Conservation (phyloP, 2,888 invertebrate genomes). For the Augochlorella aurata region DNA sequence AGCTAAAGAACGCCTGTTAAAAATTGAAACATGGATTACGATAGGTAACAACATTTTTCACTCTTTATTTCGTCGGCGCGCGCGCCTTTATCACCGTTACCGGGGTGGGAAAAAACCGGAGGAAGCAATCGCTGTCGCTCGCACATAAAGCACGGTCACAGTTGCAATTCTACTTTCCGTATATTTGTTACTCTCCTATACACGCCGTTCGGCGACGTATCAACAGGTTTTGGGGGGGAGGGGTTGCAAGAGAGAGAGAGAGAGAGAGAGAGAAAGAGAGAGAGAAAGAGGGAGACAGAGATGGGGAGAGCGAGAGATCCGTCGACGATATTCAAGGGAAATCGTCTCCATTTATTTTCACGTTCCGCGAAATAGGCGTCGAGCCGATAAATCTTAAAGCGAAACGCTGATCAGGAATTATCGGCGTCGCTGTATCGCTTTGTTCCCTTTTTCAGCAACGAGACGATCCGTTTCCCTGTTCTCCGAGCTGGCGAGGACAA, state of each 20-base stretch:
- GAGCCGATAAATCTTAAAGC: constrained; percentile 43
- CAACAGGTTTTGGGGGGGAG: constrained; percentile 57
- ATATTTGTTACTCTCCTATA: constrained; percentile 44
- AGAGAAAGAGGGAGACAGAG: background rate
- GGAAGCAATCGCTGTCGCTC: constrained; percentile 25
- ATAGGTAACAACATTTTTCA: background rate
- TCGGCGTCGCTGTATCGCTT: constrained; percentile 3
- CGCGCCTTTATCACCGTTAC: constrained; percentile 2
- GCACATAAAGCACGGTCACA: constrained; percentile 14
- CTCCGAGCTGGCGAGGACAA: background rate
- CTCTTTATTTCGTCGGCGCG: background rate
- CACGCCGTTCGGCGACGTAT: constrained; percentile 49
- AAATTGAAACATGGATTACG: constrained; percentile 4
- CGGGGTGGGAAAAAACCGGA: constrained; percentile 4
- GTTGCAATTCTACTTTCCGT: constrained; percentile 34
- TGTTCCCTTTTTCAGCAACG: constrained; percentile 3
- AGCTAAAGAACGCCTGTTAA: constrained; percentile 2
- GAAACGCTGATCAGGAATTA: constrained; percentile 48
- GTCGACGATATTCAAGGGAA: constrained; percentile 39
- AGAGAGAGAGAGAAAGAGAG: background rate
- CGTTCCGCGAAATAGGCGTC: constrained; percentile 35
- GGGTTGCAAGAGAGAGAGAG: background rate
- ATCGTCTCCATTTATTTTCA: constrained; percentile 56
- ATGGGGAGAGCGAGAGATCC: constrained; percentile 29
- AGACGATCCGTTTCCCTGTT: constrained; percentile 6